Evolutionary conservation across 2,888 invertebrate species (phyloP).

Genomic region (Salpingus planirostris): DNA sequence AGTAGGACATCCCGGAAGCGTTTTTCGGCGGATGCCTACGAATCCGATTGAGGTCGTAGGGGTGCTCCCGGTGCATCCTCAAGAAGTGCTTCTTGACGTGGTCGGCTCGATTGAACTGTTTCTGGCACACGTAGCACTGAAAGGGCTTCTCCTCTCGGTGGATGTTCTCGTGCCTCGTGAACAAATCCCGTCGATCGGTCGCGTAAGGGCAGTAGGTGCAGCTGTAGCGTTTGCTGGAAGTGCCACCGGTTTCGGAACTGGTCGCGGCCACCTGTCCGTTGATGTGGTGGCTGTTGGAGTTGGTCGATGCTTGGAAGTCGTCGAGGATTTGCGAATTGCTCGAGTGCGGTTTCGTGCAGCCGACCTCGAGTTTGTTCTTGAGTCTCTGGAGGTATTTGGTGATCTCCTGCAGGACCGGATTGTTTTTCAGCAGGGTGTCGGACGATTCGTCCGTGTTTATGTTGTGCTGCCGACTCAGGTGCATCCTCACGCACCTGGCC

Average conservation of each 20-base stretch:
- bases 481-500: slow-evolving; percentile 66
- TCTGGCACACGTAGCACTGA: slow-evolving; percentile 85
- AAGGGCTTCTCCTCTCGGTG: slow-evolving; percentile 91
- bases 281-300: slow-evolving; percentile 7
- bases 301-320: slow-evolving; percentile 19
- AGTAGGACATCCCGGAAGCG: slow-evolving; percentile 46
- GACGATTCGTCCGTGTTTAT: slow-evolving; percentile 50
- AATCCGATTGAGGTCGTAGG: slow-evolving; percentile 77
- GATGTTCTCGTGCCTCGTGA: slow-evolving; percentile 87
- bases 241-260: slow-evolving; percentile 20
- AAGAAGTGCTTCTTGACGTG: slow-evolving; percentile 92
- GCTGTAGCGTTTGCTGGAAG: slow-evolving; percentile 60
- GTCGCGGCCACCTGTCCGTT: slow-evolving; percentile 12
- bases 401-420: slow-evolving; percentile 65
- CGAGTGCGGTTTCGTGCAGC: slow-evolving; percentile 34
- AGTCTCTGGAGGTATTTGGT: slow-evolving; percentile 61
- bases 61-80: slow-evolving; percentile 84
- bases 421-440: slow-evolving; percentile 58
- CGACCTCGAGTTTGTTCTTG: slow-evolving; percentile 51
- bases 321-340: slow-evolving; percentile 31
- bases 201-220: slow-evolving; percentile 86
- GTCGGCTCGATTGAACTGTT: slow-evolving; percentile 89
- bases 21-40: slow-evolving; percentile 55
- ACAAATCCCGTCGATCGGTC: slow-evolving; percentile 83
- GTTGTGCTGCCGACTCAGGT: slow-evolving; percentile 64